Conservation (phyloP, 2,888 invertebrate species). For the Argyresthia goedartella region DNA sequence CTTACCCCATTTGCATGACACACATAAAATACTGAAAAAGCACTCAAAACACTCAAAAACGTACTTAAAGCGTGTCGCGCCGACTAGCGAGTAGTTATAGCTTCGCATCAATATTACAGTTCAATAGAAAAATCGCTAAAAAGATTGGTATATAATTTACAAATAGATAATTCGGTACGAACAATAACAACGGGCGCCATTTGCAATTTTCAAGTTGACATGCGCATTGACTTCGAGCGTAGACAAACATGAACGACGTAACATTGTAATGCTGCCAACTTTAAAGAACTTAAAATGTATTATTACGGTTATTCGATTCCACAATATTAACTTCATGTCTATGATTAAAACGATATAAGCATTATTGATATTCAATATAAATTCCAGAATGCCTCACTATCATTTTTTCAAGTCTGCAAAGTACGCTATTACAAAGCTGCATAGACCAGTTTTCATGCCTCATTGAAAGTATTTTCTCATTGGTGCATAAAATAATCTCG, state of each 20-base stretch:
- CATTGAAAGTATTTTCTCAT: conserved; percentile 41
- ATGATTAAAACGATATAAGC: background rate
- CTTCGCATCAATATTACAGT: conserved; percentile 66
- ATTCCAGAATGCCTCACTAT: background rate
- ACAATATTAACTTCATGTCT: background rate
- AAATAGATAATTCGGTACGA: conserved; percentile 88
- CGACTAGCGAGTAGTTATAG: conserved; percentile 61
- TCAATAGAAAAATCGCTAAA: conserved; percentile 72
- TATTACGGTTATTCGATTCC: too few species aligned
- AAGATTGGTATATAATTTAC: conserved; percentile 77
- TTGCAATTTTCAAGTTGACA: conserved; percentile 91
- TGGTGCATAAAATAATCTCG: conserved; percentile 43
- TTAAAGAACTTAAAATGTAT: background rate
- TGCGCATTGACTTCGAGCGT: conserved; percentile 72
- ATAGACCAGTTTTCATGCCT: conserved; percentile 44
- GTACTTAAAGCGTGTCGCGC: conserved; percentile 62
- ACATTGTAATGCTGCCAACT: conserved; percentile 26
- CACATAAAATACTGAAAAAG: conserved; percentile 75
- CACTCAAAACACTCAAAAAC: conserved; percentile 68
- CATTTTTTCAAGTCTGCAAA: background rate
- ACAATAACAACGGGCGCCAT: conserved; percentile 99
- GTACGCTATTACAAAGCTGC: conserved; percentile 35
- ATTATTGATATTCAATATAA: background rate
- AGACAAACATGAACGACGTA: conserved; percentile 56
- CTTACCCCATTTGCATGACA: conserved; percentile 83